A percentile compares a stretch with the other conserved stretches of the same genome.
These are phyloP conservation scores for Nomada ruficornis DNA, from an alignment of 2,888 invertebrate genomes.

Conservation along the genomic window DNA sequence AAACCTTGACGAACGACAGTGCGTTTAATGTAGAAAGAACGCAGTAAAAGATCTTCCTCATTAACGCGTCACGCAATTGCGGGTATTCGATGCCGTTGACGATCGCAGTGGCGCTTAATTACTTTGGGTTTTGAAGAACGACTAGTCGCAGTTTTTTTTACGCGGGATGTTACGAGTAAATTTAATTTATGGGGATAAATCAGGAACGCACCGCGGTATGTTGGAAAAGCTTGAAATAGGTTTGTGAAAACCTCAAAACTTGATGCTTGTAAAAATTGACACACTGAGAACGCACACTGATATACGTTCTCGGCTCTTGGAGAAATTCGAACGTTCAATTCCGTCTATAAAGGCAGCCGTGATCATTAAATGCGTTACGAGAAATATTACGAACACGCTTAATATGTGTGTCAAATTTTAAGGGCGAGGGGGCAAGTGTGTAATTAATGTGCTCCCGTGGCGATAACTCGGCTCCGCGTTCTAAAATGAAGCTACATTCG, in stretches of 20 bases:
- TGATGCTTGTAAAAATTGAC: not conserved
- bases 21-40: conserved; percentile 27
- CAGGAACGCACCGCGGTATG: no score
- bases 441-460: conserved; percentile 5
- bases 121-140: conserved; percentile 21
- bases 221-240: no score
- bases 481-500: conserved; percentile 1
- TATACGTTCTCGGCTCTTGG: not conserved
- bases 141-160: not conserved
- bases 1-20: conserved; percentile 15
- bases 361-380: not conserved
- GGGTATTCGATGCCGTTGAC: conserved; percentile 14
- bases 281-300: no score
- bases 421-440: not conserved
- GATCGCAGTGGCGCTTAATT: conserved; percentile 38
- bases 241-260: no score
- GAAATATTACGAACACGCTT: not conserved
- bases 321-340: conserved; percentile 1
- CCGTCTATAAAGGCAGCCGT: not conserved
- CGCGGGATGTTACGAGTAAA: no score
- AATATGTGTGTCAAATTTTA: conserved; percentile 14
- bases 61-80: conserved; percentile 39
- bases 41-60: conserved; percentile 22
- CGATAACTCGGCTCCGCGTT: not conserved
- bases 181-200: not conserved